Base-by-base conservation (phyloP, 2,888 invertebrate genomes). In the Spicauda simplicius region DNA sequence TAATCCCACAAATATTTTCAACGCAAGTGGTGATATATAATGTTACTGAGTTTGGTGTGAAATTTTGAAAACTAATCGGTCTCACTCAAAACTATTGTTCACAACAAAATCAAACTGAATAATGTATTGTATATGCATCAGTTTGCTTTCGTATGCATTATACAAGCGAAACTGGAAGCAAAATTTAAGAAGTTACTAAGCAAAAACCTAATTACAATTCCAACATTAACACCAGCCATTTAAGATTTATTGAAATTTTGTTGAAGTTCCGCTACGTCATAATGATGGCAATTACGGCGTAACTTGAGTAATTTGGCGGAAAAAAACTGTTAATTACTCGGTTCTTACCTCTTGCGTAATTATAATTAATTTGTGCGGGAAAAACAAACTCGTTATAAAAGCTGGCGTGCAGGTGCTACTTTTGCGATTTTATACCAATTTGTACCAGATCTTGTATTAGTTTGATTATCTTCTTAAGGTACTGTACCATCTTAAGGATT, bases 241-340 rank as follows among this genome's bases (percentile, higher is more conserved):
- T 45, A 45, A 45, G 45, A 45, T 45, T 45, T 45, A 45, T 45
- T 45, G 57, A 25, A 58, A 14, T 41, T 58, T 58, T 48, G 14
- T 25, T 58, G 48, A 58, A 58, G 20, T 45, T 41, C 45, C 11
- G 45, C 58, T 7, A 58, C 45, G 41, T 58, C 58, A 58, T 58
- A 58, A 58, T 48, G 45, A 45, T 20, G 58, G 41, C n/a, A 20
- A 58, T 58, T n/a, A 58, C 19, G 41, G 19, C 45, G 45, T 58
- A 48, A 25, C 20, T 48, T 58, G 37, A 58, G 58, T 45, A 41
- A 45, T 48, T 58, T 45, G 45, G 25, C 45, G 20, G 20, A n/a
- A 58, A 58, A 58, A 58, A 20, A 45, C 45, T 37, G 57, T 57
- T 58, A 48, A 58, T 58, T 58, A 45, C 41, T 58, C 45, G 16